A percentile compares a stretch with the other conserved stretches of the same genome.
phyloP scores from a whole-genome alignment of 2,113 vertebrate genomes.

The Polypterus bichir region DNA sequence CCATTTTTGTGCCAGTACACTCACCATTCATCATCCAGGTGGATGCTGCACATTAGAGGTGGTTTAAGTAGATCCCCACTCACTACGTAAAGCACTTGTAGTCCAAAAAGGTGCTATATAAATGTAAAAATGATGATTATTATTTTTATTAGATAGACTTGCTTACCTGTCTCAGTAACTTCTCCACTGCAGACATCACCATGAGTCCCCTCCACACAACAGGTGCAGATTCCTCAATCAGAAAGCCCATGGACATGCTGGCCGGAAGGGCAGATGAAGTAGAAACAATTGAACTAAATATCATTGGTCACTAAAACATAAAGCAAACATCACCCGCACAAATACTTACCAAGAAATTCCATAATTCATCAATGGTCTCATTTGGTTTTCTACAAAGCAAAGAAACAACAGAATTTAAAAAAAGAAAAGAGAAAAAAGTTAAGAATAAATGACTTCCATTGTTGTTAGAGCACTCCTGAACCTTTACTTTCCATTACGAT shows the following conservation, averaged over 20 bases:
- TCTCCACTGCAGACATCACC: conserved; percentile 94
- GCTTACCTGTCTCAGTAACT: conserved; percentile 77
- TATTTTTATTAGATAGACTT: conserved; percentile 10
- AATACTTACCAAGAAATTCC: conserved; percentile 79
- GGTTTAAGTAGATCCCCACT: too few relatives aligned
- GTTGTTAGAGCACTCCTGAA: too few relatives aligned
- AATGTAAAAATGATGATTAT: not conserved
- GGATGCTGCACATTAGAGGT: too few relatives aligned
- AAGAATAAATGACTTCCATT: too few relatives aligned
- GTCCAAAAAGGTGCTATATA: too few relatives aligned
- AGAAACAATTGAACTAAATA: not conserved
- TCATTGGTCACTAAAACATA: not conserved
- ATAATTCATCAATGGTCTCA: conserved; percentile 87
- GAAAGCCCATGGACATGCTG: conserved; percentile 98
- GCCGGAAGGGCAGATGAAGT: conserved; percentile 26
- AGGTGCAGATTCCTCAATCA: conserved; percentile 74
- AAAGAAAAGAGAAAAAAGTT: conserved; percentile 12
- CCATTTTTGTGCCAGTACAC: too few relatives aligned
- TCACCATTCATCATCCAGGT: too few relatives aligned
- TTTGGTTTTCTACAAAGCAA: conserved; percentile 68
- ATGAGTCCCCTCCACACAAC: conserved; percentile 90
- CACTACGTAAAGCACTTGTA: too few relatives aligned
- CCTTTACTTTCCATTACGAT: too few relatives aligned
- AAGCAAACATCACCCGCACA: not conserved
- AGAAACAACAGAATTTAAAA: too few relatives aligned